These are phyloP conservation scores for Gymnocephalus cernua DNA, from an alignment of 2,113 vertebrate genomes.

Conservation along the genomic window DNA sequence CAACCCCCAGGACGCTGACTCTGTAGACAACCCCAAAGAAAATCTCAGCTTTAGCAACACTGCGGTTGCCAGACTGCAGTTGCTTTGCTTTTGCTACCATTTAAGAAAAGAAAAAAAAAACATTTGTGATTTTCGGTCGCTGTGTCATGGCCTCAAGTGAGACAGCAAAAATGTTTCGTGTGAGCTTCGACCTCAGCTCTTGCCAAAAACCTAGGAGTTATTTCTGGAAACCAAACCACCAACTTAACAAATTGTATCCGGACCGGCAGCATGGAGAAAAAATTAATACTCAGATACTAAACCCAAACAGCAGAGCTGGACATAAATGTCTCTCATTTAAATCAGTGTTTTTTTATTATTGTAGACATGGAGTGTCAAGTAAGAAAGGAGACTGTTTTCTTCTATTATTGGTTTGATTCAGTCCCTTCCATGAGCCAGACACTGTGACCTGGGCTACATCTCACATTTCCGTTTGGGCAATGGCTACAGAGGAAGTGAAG, in stretches of 20 bases:
- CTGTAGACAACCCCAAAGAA: constrained; percentile 40
- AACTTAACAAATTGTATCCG: constrained; percentile 29
- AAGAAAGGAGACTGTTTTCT: neutral
- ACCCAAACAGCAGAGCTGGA: constrained; percentile 2
- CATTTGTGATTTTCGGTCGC: constrained; percentile 37
- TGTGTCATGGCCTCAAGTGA: constrained; percentile 65
- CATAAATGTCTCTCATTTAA: neutral
- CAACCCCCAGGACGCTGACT: constrained; percentile 71
- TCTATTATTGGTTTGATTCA: constrained; percentile 41
- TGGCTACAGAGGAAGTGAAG: constrained; percentile 63
- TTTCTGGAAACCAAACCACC: constrained; percentile 60
- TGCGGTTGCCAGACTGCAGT: constrained; percentile 27
- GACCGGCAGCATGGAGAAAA: constrained; percentile 24
- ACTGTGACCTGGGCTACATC: constrained; percentile 61
- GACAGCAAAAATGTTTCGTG: constrained; percentile 55
- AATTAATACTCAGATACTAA: constrained; percentile 17
- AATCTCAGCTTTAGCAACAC: constrained; percentile 33
- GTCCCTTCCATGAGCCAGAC: constrained; percentile 52
- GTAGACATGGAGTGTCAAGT: neutral
- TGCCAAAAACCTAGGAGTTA: constrained; percentile 49
- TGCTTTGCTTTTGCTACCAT: constrained; percentile 30
- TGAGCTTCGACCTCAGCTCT: constrained; percentile 45
- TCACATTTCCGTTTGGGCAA: constrained; percentile 74
- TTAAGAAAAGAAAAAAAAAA: constrained; percentile 27
- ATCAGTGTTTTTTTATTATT: constrained; percentile 20